Evolutionary conservation across 2,113 vertebrate genomes (phyloP).

Genomic region (Strigops habroptila): DNA sequence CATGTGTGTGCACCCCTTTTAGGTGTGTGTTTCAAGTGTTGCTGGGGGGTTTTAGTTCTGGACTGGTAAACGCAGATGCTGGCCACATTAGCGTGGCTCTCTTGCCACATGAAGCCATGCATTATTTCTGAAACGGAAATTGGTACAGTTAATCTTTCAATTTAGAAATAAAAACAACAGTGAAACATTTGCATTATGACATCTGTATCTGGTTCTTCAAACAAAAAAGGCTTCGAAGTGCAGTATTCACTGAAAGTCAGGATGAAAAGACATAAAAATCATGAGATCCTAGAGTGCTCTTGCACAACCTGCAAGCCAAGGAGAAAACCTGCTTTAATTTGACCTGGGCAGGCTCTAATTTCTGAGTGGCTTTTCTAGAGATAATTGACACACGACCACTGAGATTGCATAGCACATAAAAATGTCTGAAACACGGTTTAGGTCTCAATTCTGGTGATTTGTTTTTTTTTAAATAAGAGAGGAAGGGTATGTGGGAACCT

Average conservation of each 20-base stretch:
- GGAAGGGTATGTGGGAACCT: neutral
- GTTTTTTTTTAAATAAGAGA: neutral
- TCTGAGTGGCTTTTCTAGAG: neutral
- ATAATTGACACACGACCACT: neutral
- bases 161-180: neutral
- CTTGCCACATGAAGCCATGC: rapidly evolving
- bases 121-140: neutral
- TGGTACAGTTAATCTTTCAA: neutral
- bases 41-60: neutral
- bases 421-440: neutral
- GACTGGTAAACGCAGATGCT: neutral
- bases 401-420: neutral
- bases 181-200: neutral
- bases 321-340: slow-evolving; percentile 13
- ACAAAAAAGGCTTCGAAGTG: neutral
- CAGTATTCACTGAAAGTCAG: neutral
- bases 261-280: neutral
- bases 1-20: neutral
- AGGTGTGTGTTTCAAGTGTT: neutral
- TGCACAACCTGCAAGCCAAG: neutral
- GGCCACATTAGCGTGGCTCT: neutral
- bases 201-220: neutral
- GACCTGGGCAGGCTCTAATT: neutral
- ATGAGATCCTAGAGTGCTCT: neutral
- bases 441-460: neutral